These are phyloP conservation scores for Bradypodion ventrale DNA, from an alignment of 2,797 vertebrate genomes.

Conservation along the genomic window DNA sequence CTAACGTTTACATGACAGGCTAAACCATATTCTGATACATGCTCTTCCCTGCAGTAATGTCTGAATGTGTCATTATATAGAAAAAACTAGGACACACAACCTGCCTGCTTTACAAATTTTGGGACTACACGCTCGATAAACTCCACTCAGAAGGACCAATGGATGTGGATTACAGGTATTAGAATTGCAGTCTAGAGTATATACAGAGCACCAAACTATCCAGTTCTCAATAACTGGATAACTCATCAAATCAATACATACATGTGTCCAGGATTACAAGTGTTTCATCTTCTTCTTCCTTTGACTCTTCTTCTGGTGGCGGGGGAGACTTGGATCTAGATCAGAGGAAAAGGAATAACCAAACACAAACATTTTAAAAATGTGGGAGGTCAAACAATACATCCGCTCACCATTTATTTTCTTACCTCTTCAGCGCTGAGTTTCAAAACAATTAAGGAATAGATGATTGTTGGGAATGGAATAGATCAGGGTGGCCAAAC, in stretches of 20 bases:
- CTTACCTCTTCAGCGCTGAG: no score
- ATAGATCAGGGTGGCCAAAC: no score
- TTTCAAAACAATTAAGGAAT: no score
- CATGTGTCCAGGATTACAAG: constrained; percentile 83
- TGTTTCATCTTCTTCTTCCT: constrained; percentile 76
- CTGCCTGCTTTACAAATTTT: neutral
- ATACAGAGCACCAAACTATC: neutral
- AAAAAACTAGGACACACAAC: neutral
- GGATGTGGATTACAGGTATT: neutral
- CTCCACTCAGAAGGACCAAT: neutral
- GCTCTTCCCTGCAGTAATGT: no score
- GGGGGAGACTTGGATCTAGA: constrained; percentile 85
- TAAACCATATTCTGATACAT: neutral
- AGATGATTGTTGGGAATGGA: no score
- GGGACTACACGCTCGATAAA: neutral
- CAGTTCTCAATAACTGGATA: neutral
- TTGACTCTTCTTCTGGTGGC: constrained; percentile 69
- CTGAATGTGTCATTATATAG: neutral
- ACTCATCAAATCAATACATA: constrained; percentile 66
- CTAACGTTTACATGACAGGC: neutral
- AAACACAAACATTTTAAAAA: neutral
- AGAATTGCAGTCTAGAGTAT: neutral
- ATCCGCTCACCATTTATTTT: neutral
- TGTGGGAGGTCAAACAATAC: neutral
- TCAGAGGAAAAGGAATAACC: neutral